Evolutionary conservation across 1,140 invertebrate species (phyloP), one percentile per base, ranked within the genome.

Genomic region (Brachionus rubens): DNA sequence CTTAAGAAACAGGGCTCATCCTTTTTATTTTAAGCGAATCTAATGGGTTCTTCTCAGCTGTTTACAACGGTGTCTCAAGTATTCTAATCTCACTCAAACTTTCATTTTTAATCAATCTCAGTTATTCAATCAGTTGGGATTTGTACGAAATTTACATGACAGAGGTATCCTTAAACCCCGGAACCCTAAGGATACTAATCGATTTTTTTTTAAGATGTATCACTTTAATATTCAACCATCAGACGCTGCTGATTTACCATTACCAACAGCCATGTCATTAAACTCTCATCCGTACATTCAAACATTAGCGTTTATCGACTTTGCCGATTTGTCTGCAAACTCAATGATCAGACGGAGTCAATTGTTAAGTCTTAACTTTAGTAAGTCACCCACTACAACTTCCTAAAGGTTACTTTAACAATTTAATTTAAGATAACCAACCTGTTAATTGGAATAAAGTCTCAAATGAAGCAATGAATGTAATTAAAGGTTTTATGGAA

Each of bases 61-160:
- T n/a, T n/a, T n/a, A n/a, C n/a, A n/a, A n/a, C n/a, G n/a, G n/a
- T n/a, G n/a, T n/a, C n/a, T n/a, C n/a, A n/a, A n/a, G 28, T 24
- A 1, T 21, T 52, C 28, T 52, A 24, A 19, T 21, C 33, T 54
- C 4, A 33, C 33, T 30, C 5, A 65, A 65, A n/a, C 6, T 65
- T 26, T 43, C 36, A 7, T 65, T 65, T 26, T 16, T 43, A 10
- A 65, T 65, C 3, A 65, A 65, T 65, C 43, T 65, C 0, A 10
- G 16, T 46, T 16, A 26, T 43, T 16, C 40, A 28, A 21, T 72
- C n/a, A 72, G 46, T 54, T 72, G 68, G 68, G 24, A 54, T n/a
- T 50, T 72, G 6, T 72, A 50, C 10, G 46, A 72, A 72, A 72
- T 72, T 72, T 72, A 72, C 14, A 28, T 72, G 26, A 72, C 68